Evolutionary conservation across 2,797 vertebrate species (phyloP).

Genomic region (Hydrocynus forskahlii): DNA sequence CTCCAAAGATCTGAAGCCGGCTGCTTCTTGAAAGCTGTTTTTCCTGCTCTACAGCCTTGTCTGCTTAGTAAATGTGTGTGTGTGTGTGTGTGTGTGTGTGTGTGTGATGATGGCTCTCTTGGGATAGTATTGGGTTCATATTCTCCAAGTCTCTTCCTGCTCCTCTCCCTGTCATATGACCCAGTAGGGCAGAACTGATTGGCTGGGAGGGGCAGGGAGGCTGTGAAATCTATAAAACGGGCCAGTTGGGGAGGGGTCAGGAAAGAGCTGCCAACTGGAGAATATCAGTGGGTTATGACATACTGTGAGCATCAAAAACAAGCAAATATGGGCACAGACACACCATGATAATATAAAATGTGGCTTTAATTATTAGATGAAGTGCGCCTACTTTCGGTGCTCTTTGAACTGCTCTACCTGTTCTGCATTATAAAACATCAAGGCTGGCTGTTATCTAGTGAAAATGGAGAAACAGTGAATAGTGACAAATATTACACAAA

Average conservation of each 20-base stretch:
- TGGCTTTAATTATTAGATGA: neutral
- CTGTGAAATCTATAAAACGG: slow-evolving; percentile 29
- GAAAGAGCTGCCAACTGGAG: slow-evolving; percentile 57
- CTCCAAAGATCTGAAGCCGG: slow-evolving; percentile 8
- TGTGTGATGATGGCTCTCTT: slow-evolving; percentile 52
- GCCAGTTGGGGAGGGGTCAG: slow-evolving; percentile 51
- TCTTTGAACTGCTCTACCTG: neutral
- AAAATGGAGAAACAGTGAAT: neutral
- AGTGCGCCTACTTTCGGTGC: neutral
- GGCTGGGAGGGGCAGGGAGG: slow-evolving; percentile 59
- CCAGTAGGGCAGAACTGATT: slow-evolving; percentile 60
- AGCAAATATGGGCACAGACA: slow-evolving; percentile 4
- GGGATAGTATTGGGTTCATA: slow-evolving; percentile 69
- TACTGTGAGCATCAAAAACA: slow-evolving; percentile 38
- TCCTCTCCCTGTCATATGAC: slow-evolving; percentile 73
- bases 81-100: slow-evolving; percentile 41
- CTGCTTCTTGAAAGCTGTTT: slow-evolving; percentile 28
- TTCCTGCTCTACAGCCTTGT: slow-evolving; percentile 52
- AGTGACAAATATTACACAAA: too few species aligned
- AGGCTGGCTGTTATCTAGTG: neutral
- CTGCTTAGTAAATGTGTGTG: slow-evolving; percentile 44
- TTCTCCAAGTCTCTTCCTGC: slow-evolving; percentile 74
- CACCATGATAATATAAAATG: neutral
- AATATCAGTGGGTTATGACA: slow-evolving; percentile 37
- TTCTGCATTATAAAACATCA: neutral